Evolutionary conservation across 92 coral and sea anemone genomes (phyloP).

Genomic region (Micromussa lordhowensis): DNA sequence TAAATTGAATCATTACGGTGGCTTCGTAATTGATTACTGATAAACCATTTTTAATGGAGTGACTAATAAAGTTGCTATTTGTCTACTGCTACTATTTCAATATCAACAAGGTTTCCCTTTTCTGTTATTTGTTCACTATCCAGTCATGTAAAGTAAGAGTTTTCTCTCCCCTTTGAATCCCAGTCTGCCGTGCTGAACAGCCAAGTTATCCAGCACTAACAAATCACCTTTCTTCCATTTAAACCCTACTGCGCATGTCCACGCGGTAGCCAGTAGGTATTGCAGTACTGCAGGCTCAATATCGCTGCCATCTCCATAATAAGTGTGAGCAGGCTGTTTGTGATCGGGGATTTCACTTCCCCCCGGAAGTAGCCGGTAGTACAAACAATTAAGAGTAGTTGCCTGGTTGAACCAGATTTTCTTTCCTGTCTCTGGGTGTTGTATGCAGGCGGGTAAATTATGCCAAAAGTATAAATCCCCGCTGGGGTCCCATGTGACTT

Average conservation of each 20-base stretch:
- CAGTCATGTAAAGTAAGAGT: conserved; percentile 13
- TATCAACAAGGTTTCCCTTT: neutral
- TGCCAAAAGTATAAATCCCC: conserved; percentile 49
- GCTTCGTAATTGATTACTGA: too few species aligned
- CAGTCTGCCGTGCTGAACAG: conserved; percentile 45
- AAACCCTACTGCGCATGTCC: conserved; percentile 68
- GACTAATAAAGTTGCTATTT: too few species aligned
- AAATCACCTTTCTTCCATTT: conserved; percentile 52
- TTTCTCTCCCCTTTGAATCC: conserved; percentile 50
- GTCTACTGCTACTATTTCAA: neutral
- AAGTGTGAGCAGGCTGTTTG: conserved; percentile 53
- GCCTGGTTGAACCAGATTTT: conserved; percentile 60
- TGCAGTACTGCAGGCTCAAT: conserved; percentile 45
- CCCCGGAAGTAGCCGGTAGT: conserved; percentile 29
- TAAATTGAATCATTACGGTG: too few species aligned
- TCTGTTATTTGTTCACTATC: neutral
- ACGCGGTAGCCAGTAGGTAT: conserved; percentile 42
- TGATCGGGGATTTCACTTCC: conserved; percentile 45
- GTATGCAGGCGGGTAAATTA: conserved; percentile 39
- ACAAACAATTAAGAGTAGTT: conserved; percentile 23
- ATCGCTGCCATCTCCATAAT: conserved; percentile 59
- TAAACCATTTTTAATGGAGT: too few species aligned
- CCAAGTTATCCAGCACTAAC: conserved; percentile 54
- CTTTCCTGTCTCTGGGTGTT: conserved; percentile 50
- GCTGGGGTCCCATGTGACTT: conserved; percentile 44